Base-by-base conservation (phyloP, 2,888 invertebrate genomes). In the Eudemis profundana region DNA sequence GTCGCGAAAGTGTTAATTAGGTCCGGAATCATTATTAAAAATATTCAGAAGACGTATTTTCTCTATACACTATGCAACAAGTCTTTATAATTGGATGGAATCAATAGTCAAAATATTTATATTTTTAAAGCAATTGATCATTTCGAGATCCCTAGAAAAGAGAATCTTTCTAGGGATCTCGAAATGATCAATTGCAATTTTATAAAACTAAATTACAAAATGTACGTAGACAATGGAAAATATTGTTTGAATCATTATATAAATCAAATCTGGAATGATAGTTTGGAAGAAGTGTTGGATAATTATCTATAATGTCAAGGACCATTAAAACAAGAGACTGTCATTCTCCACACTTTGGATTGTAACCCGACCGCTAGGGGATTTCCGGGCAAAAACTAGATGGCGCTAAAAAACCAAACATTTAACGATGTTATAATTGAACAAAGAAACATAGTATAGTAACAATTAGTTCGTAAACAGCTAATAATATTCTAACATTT, bases 51-150 rank as follows among this genome's bases (percentile, higher is more conserved):
- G 29, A 40, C 0, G 12, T 42, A 27, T 54, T 54, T 54, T 42
- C 23, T 23, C 54, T 42, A 42, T 54, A 40, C 12, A 29, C n/a
- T 5, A 33, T 17, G 5, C 44, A 33, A 23, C 10, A 50, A 50
- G 57, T 57, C 57, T 64, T 63, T 23, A n/a, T 3, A 42, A 49
- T 21, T 50, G 63, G 63, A 64, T 36, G 64, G 57, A 57, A 57
- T 64, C 64, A 36, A 50, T 64, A 63, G 49, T 57, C 47, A 46
- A 51, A 61, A 36, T 38, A 12, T 14, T 15, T 5, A 44, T 27
- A 29, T 15, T n/a, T 12, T 53, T 29, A 10, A 38, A 42, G 15
- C 27, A 12, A 42, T 17, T 38, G 0, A 15, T 54, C 12, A 4
- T 42, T 10, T 42, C 10, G 12, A 8, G 33, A 27, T 27, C 27